These are phyloP conservation scores for Telmatochromis brachygnathus DNA, from an alignment of 2,113 vertebrate genomes.

Conservation along the genomic window DNA sequence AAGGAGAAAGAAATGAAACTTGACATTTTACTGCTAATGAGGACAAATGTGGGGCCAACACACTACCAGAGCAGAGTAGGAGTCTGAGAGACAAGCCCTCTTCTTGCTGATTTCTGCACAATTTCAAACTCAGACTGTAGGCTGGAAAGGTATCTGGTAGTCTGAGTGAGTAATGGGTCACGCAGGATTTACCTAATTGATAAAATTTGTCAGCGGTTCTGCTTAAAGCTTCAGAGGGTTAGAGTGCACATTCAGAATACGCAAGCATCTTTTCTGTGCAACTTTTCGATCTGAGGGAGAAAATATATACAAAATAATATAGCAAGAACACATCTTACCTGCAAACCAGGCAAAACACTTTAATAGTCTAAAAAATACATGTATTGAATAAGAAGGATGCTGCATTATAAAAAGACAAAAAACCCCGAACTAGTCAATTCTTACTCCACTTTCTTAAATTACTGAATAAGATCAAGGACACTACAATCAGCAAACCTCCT, in stretches of 20 bases:
- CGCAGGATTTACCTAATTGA: conserved; percentile 11
- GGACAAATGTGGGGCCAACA: conserved; percentile 34
- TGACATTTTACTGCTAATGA: conserved; percentile 55
- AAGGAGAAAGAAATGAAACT: conserved; percentile 21
- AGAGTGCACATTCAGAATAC: background rate
- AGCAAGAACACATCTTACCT: background rate
- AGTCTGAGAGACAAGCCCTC: background rate
- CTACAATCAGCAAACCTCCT: background rate
- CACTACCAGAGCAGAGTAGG: background rate
- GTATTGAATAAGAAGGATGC: background rate
- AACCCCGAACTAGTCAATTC: background rate
- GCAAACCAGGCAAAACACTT: background rate
- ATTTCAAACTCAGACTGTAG: background rate
- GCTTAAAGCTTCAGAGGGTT: background rate
- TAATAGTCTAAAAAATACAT: background rate
- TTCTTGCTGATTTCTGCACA: conserved; percentile 5
- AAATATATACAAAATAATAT: background rate
- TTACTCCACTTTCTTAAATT: background rate
- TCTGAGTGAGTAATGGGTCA: conserved; percentile 13
- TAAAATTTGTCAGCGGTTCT: conserved; percentile 31
- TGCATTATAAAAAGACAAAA: background rate
- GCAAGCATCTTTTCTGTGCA: background rate
- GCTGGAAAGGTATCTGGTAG: background rate
- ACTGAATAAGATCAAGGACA: background rate
- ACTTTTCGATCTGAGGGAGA: background rate